Evolutionary conservation across 1,140 invertebrate genomes (phyloP).

Genomic region (Drosophila aff.): DNA sequence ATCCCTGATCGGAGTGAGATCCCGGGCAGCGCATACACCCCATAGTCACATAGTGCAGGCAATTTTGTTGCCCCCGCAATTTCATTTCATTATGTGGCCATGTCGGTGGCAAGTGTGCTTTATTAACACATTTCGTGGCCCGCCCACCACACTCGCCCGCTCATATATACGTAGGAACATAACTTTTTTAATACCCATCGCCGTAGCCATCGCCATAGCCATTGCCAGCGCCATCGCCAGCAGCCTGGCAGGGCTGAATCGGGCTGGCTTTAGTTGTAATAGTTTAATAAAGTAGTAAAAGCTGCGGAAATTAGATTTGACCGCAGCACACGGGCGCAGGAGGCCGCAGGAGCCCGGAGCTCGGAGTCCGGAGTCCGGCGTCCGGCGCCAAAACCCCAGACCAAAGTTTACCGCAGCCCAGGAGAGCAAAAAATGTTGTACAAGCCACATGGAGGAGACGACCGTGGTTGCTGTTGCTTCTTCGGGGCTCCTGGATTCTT

Average conservation of each 20-base stretch:
- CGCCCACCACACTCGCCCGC: slow-evolving; percentile 8
- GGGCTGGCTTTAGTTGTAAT: slow-evolving; percentile 75
- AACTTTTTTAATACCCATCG: slow-evolving; percentile 81
- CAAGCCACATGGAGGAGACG: slow-evolving; percentile 29
- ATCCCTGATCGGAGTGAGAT: slow-evolving; percentile 8
- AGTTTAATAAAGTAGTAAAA: slow-evolving; percentile 84
- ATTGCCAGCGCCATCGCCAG: slow-evolving; percentile 9
- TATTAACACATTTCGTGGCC: slow-evolving; percentile 79
- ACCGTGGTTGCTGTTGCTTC: slow-evolving; percentile 52
- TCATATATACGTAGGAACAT: slow-evolving; percentile 38
- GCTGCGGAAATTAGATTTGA: slow-evolving; percentile 84
- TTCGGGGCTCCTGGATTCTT: slow-evolving; percentile 56
- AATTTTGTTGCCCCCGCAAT: slow-evolving; percentile 62
- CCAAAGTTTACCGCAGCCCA: slow-evolving; percentile 58
- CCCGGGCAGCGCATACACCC: slow-evolving; percentile 2
- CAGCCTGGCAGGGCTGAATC: slow-evolving; percentile 14
- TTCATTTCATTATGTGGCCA: slow-evolving; percentile 81
- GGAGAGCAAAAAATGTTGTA: slow-evolving; percentile 42
- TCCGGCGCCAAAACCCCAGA: slow-evolving; percentile 39
- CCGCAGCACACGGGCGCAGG: slow-evolving; percentile 70
- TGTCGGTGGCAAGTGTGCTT: slow-evolving; percentile 81
- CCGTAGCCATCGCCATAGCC: slow-evolving; percentile 15
- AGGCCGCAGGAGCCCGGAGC: slow-evolving; percentile 24
- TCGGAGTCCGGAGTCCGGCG: background rate
- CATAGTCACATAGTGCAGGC: slow-evolving; percentile 8